Percentiles rank a stretch among this genome's conserved stretches.
phyloP scores from a whole-genome alignment of 92 coral and sea anemone genomes.

The Parazoanthus swiftii region DNA sequence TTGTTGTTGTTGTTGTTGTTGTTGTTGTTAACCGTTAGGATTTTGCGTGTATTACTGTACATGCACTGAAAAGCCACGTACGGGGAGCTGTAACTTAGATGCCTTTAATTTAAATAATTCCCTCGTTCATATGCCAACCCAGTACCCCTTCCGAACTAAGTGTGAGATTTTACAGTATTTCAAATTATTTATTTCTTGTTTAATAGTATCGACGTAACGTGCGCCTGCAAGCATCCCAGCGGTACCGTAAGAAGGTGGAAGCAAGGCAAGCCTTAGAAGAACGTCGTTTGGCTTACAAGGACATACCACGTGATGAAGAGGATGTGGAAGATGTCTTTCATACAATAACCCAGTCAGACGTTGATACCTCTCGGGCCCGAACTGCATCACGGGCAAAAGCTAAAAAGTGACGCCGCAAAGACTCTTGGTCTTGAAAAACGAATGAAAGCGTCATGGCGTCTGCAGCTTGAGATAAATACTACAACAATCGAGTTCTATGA shows the following conservation, averaged over 20 bases:
- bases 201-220: constrained; percentile 81
- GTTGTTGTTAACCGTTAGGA: too few relatives aligned
- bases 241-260: constrained; percentile 70
- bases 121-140: too few relatives aligned
- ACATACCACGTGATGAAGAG: constrained; percentile 67
- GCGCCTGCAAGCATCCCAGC: constrained; percentile 89
- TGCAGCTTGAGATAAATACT: too few relatives aligned
- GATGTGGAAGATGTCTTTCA: constrained; percentile 94
- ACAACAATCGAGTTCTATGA: too few relatives aligned
- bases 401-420: neutral
- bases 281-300: constrained; percentile 79
- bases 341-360: constrained; percentile 91
- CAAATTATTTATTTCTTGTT: neutral
- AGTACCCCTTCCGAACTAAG: too few relatives aligned
- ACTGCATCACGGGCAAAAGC: constrained; percentile 19
- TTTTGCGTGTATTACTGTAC: too few relatives aligned
- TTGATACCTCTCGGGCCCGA: constrained; percentile 66
- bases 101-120: too few relatives aligned
- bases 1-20: too few relatives aligned
- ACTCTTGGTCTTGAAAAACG: neutral
- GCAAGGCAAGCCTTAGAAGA: constrained; percentile 75
- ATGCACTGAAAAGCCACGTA: too few relatives aligned
- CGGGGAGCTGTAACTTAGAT: too few relatives aligned
- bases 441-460: too few relatives aligned
- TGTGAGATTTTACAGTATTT: neutral